Conservation (phyloP, 2,113 vertebrate genomes). For the Hydrolagus affinis region DNA sequence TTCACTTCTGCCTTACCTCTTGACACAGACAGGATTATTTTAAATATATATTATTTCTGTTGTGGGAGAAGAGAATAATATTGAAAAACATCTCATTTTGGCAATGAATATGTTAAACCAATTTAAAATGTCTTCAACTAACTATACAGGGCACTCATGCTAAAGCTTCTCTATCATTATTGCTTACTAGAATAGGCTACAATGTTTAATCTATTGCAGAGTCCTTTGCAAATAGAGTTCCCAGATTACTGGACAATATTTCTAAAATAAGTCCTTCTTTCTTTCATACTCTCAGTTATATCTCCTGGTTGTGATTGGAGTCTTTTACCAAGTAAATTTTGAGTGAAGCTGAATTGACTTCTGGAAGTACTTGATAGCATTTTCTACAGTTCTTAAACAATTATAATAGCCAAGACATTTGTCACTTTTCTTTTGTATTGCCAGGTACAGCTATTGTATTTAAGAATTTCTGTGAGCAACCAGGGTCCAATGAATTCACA, state of each 20-base stretch:
- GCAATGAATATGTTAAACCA: neutral
- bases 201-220: neutral
- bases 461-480: neutral
- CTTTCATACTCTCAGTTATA: neutral
- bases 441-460: neutral
- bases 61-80: neutral
- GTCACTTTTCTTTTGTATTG: neutral
- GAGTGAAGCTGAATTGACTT: neutral
- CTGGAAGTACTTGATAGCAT: neutral
- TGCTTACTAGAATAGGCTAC: neutral
- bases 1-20: neutral
- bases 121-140: neutral
- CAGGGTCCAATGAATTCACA: neutral
- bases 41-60: neutral
- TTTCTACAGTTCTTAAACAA: neutral
- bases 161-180: neutral
- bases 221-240: neutral
- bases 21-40: neutral
- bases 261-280: neutral
- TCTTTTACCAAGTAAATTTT: neutral
- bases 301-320: neutral
- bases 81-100: neutral
- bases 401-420: slow-evolving; percentile 1
- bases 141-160: neutral
- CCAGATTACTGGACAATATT: neutral